Conservation (phyloP, 2,888 invertebrate genomes). For the Serrognathus titanus region DNA sequence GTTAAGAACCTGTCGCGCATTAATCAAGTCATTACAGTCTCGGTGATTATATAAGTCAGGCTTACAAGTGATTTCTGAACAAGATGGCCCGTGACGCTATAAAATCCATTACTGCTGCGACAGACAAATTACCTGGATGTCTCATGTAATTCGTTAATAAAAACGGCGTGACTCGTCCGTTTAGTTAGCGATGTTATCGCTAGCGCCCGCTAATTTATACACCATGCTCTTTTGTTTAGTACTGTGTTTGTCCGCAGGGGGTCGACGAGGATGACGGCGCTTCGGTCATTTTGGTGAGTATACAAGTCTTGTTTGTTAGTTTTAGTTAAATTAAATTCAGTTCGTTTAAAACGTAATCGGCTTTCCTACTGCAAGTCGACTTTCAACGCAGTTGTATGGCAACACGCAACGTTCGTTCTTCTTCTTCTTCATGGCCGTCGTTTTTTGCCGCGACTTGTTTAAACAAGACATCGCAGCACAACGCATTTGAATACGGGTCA, state of each 20-base stretch:
- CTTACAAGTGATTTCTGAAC: conserved; percentile 24
- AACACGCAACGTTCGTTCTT: neutral
- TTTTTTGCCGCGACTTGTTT: neutral
- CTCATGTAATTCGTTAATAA: conserved; percentile 46
- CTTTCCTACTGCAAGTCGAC: neutral
- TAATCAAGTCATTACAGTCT: conserved; percentile 30
- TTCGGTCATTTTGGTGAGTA: conserved; percentile 69
- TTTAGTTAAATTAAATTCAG: conserved; percentile 1
- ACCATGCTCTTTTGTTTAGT: conserved; percentile 48
- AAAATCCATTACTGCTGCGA: conserved; percentile 36
- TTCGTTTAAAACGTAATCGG: conserved; percentile 1
- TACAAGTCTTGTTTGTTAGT: conserved; percentile 11
- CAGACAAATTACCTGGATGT: conserved; percentile 45
- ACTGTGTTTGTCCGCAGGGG: conserved; percentile 58
- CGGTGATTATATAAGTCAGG: conserved; percentile 26
- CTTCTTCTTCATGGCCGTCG: neutral
- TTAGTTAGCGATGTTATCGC: conserved; percentile 47
- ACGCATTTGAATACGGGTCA: neutral
- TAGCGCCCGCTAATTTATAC: conserved; percentile 47
- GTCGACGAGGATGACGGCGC: conserved; percentile 72
- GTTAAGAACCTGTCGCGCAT: conserved; percentile 12
- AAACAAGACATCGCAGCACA: neutral
- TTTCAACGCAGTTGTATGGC: conserved; percentile 1
- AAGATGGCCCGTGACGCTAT: conserved; percentile 26
- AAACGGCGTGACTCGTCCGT: conserved; percentile 48